Conservation (phyloP, 1,140 invertebrate species). For the Augochlora pura region DNA sequence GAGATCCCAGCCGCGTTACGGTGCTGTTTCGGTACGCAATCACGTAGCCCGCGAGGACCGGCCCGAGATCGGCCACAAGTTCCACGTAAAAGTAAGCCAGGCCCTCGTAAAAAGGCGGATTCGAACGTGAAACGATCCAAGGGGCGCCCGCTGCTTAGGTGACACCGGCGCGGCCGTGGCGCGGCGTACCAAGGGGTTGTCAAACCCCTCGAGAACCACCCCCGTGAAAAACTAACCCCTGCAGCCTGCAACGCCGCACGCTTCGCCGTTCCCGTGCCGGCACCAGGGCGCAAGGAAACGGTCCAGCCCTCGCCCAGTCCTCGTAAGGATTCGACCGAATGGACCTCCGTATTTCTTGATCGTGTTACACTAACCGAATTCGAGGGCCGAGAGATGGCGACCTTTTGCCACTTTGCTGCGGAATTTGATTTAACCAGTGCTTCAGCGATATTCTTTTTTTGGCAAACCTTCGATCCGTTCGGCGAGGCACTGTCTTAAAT, state of each 20-base stretch:
- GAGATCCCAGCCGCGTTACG: not conserved
- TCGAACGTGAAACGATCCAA: conserved; percentile 61
- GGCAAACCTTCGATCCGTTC: no score
- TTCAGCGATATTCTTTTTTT: not conserved
- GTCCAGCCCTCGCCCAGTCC: conserved; percentile 3
- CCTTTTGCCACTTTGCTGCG: not conserved
- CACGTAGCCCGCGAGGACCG: conserved; percentile 54
- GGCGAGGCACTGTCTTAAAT: no score
- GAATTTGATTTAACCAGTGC: conserved; percentile 1
- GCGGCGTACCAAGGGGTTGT: conserved; percentile 52
- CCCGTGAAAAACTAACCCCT: conserved; percentile 54
- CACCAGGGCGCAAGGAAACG: conserved; percentile 24
- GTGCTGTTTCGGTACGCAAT: conserved; percentile 50
- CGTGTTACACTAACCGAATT: conserved; percentile 46
- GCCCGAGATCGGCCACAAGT: conserved; percentile 31
- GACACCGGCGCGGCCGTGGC: conserved; percentile 35
- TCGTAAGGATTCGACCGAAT: conserved; percentile 42
- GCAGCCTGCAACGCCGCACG: conserved; percentile 48
- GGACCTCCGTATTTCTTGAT: conserved; percentile 31
- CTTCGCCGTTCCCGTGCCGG: conserved; percentile 16
- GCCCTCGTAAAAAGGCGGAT: conserved; percentile 60
- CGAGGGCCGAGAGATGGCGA: conserved; percentile 2
- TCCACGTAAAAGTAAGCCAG: conserved; percentile 64
- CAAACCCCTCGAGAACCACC: conserved; percentile 55
- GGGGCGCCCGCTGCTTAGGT: conserved; percentile 59